phyloP scores from a whole-genome alignment of 2,888 invertebrate species.

The Fragum sueziense region DNA sequence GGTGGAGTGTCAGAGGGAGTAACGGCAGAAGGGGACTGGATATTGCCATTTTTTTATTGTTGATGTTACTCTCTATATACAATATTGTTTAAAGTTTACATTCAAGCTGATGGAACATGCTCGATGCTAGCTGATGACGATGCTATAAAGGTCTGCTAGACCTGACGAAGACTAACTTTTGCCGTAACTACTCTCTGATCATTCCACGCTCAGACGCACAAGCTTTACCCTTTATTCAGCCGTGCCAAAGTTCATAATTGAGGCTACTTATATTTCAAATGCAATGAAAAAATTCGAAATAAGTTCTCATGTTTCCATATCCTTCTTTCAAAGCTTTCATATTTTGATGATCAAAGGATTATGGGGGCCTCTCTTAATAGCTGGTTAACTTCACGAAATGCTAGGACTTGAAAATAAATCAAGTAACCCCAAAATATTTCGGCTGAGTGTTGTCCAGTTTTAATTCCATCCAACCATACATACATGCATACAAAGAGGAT shows the following conservation, averaged over 20 bases:
- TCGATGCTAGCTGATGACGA: slow-evolving; percentile 30
- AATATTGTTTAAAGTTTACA: slow-evolving; percentile 26
- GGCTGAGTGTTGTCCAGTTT: slow-evolving; percentile 52
- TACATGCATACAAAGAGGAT: slow-evolving; percentile 59
- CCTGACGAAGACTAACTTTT: slow-evolving; percentile 35
- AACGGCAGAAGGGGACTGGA: slow-evolving; percentile 60
- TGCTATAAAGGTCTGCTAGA: slow-evolving; percentile 34
- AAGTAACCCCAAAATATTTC: slow-evolving; percentile 60
- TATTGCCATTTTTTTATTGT: slow-evolving; percentile 62
- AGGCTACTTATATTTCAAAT: slow-evolving; percentile 42
- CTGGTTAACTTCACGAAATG: slow-evolving; percentile 10
- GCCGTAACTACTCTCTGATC: slow-evolving; percentile 30
- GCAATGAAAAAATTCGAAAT: slow-evolving; percentile 1
- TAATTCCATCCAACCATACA: slow-evolving; percentile 64
- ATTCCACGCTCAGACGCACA: slow-evolving; percentile 22
- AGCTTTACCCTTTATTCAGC: slow-evolving; percentile 8
- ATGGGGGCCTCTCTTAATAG: slow-evolving; percentile 18
- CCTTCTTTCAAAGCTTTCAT: neutral
- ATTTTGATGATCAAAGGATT: slow-evolving; percentile 13
- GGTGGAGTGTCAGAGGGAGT: slow-evolving; percentile 25
- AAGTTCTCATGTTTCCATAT: slow-evolving; percentile 18
- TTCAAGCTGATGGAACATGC: neutral
- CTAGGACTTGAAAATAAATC: slow-evolving; percentile 30
- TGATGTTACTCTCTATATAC: slow-evolving; percentile 30
- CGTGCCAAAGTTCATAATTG: slow-evolving; percentile 53